Percentiles rank a stretch among this genome's conserved stretches.
Evolutionary conservation across 2,888 invertebrate species (phyloP).

Genomic region (Drosophila suboccidentalis): DNA sequence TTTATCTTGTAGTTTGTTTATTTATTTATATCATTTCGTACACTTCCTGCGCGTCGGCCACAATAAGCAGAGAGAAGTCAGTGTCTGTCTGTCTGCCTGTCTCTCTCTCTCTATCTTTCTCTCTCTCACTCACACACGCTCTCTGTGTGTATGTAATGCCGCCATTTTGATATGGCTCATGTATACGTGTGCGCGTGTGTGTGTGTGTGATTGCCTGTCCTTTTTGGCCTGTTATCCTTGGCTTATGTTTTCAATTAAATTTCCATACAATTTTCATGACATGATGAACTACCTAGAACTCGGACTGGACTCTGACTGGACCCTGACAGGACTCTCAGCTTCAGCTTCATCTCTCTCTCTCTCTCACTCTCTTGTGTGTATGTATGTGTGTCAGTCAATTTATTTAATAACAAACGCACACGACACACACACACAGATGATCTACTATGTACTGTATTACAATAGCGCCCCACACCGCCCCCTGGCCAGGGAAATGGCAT

Average conservation of each 20-base stretch:
- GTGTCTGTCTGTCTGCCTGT: slow-evolving; percentile 6
- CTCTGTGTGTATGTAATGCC: slow-evolving; percentile 41
- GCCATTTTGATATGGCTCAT: slow-evolving; percentile 58
- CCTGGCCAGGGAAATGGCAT: slow-evolving; percentile 25
- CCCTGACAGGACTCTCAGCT: slow-evolving; percentile 56
- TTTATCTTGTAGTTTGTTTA: slow-evolving; percentile 83
- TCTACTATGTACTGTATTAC: slow-evolving; percentile 35
- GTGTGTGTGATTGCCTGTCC: slow-evolving; percentile 63
- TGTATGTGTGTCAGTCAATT: slow-evolving; percentile 71
- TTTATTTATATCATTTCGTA: slow-evolving; percentile 82
- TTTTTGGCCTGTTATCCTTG: slow-evolving; percentile 81
- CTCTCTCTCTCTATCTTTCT: slow-evolving; percentile 2
- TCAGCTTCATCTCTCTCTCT: slow-evolving; percentile 40
- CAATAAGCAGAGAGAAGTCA: slow-evolving; percentile 58
- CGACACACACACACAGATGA: slow-evolving; percentile 17
- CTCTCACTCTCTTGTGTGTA: slow-evolving; percentile 3
- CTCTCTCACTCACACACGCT: slow-evolving; percentile 4
- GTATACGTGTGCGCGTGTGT: slow-evolving; percentile 40
- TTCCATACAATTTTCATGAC: slow-evolving; percentile 84
- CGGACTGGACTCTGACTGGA: slow-evolving; percentile 58
- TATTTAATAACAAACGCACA: slow-evolving; percentile 77
- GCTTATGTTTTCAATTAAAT: slow-evolving; percentile 84
- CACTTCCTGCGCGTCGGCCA: slow-evolving; percentile 71
- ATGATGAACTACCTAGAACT: slow-evolving; percentile 82
- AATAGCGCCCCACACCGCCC: slow-evolving; percentile 13